Base-by-base conservation (phyloP, 2,797 vertebrate genomes). In the Oreortyx pictus region DNA sequence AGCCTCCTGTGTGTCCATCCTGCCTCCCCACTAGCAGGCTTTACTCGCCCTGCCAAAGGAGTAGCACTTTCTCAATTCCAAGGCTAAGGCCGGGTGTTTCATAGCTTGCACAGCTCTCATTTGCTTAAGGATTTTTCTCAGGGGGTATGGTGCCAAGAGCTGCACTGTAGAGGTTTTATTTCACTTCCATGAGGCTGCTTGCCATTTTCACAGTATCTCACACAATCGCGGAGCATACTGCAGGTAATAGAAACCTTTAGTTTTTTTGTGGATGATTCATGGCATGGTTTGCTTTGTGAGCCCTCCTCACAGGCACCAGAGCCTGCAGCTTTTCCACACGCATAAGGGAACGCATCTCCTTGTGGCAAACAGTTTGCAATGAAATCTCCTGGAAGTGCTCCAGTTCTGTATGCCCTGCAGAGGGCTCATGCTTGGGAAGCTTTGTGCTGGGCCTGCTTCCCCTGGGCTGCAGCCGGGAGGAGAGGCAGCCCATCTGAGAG, bases 181-280 rank as follows among this genome's bases (percentile, higher is more conserved):
- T 94, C 47, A 61, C 78, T 82, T 90, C 60, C 90, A 72, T 49
- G 54, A 93, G 75, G 44, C 85, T 91, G 70, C 65, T 92, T 96
- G 82, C 75, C 72, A 72, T 90, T 97, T 92, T 83, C 68, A 2
- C 93, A 52, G 88, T 56, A 61, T 92, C 90, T 92, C 83, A 52
- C 43, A 22, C 5, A 17, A 77, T 61, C 82, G 57, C 20, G 77
- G 87, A 94, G 77, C 61, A 17, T 52, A 78, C 82, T 81, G 89
- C n/a, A 95, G 93, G 92, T 95, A 92, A 95, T 41, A 80, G 24
- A 60, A 95, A 35, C 31, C 66, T 93, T 95, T 93, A 56, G 68
- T 92, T 95, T 92, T 95, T 97, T 90, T 87, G 90, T 89, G 92
- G 87, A 91, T 96, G 96, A 91, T 61, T 86, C 82, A 81, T 43